Base-by-base conservation (phyloP, 2,797 vertebrate species). In the Astyanax mexicanus region DNA sequence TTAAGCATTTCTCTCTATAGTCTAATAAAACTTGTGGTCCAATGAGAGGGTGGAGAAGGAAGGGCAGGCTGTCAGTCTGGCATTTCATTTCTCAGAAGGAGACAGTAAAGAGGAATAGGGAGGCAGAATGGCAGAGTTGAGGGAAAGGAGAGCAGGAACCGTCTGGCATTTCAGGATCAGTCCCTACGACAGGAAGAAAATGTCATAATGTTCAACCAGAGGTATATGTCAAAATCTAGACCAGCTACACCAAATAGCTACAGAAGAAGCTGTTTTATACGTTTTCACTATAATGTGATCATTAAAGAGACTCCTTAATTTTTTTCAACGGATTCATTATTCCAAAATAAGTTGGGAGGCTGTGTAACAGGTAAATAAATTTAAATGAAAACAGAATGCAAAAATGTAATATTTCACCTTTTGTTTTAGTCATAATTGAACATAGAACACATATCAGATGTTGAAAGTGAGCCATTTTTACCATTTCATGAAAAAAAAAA, bases 151-250 rank as follows among this genome's bases (percentile, higher is more conserved):
- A 64, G 76, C 69, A 64, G 52, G 51, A 81, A 64, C 69, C 84
- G 80, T 74, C 81, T 91, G 91, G 89, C 90, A 91, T 92, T 92
- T 92, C 80, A 83, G 88, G 85, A 77, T 67, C 83, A 87, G 77
- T 80, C 84, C 57, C 35, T 68, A 72, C 83, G 80, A 80, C 80
- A 75, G 65, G 54, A 69, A 67, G 77, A 80, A 91, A 88, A 90
- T 89, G 86, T 85, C 89, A 91, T 82, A 84, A 88, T 86, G 82
- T 82, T 83, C 40, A 15, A 55, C 62, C 79, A 77, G 81, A 78
- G 57, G 76, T 81, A 91, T 89, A 85, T 79, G 83, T 90, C 86
- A 90, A 88, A 87, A 84, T 86, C 85, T 77, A 52, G 38, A 45
- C 42, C 64, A 84, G 84, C 87, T 88, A 86, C 80, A 12, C 69